Percentiles rank a stretch among this genome's conserved stretches.
Evolutionary conservation across 35 echinoderm and acorn worm genomes (phyloP).

Genomic region (Diadema setosum): DNA sequence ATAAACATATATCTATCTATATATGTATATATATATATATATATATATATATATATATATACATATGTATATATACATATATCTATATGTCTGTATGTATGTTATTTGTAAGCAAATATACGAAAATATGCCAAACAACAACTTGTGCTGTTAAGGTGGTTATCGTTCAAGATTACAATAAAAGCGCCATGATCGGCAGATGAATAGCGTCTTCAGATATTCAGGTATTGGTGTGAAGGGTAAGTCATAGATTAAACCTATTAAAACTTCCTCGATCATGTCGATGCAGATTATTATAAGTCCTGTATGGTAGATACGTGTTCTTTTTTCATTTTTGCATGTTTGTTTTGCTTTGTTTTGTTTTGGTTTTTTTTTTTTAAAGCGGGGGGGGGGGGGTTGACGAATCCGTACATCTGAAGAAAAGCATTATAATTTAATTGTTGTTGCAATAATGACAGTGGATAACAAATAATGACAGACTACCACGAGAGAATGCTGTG

Average conservation of each 20-base stretch:
- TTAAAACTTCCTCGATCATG: background rate
- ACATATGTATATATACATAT: background rate
- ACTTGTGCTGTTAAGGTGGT: background rate
- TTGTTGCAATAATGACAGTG: too few species aligned
- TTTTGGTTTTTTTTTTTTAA: too few species aligned
- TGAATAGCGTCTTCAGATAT: background rate
- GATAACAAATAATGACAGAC: too few species aligned
- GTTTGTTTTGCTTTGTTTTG: too few species aligned
- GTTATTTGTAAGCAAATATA: background rate
- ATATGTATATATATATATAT: background rate
- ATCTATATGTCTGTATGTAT: background rate
- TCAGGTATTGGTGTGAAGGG: background rate
- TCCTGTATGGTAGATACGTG: too few species aligned
- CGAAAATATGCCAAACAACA: background rate
- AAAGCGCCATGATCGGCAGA: background rate
- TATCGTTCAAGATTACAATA: background rate
- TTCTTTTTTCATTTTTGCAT: too few species aligned
- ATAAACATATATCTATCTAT: background rate
- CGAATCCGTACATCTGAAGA: too few species aligned
- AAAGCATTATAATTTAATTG: too few species aligned
- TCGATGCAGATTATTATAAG: too few species aligned
- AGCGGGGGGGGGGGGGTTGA: too few species aligned
- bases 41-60: background rate
- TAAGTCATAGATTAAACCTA: background rate
- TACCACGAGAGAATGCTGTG: too few species aligned